Base-by-base conservation (phyloP, 2,888 invertebrate species). In the Galeruca laticollis region DNA sequence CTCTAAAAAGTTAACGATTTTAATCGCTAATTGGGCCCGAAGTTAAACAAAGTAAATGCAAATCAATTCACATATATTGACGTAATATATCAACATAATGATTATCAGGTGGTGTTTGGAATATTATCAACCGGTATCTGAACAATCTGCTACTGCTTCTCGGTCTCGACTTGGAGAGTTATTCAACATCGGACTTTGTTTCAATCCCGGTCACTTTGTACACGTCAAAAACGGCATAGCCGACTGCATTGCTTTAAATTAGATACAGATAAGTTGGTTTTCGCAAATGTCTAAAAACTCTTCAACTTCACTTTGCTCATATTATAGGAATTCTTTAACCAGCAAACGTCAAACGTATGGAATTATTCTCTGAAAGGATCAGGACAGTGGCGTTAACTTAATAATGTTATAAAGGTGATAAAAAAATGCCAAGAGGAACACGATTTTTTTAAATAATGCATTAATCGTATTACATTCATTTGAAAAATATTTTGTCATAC, bases 81-180 rank as follows among this genome's bases (percentile, higher is more conserved):
- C 68, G 76, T 75, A 77, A 83, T 83, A 81, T 82, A 80, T 83
- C 81, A 82, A 69, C 74, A 77, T 82, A 82, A 82, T 81, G 82
- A 79, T 77, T 68, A 64, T 67, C 70, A 61, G 64, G 60, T 43
- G 77, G 76, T 73, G 75, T 75, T 72, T 72, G 70, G 74, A 73
- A 71, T 72, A 75, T 76, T 72, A 74, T 75, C 73, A 52, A 69
- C 49, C 69, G 77, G 73, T 78, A 81, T 81, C 79, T 77, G 75
- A 76, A 76, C 76, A 78, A 82, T 82, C 80, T 81, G 81, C 81
- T 82, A 82, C 81, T 79, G 81, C 80, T 80, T 79, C 79, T 79
- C 40, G 81, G 77, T 77, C 72, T 76, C 77, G 78, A 75, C 76
- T 74, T 74, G 72, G 73, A 73, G 18, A 74, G 77, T 74, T 75